Evolutionary conservation across 1,140 invertebrate species (phyloP), one percentile per base, ranked within the genome.

Genomic region (Panagrolaimus sp.): DNA sequence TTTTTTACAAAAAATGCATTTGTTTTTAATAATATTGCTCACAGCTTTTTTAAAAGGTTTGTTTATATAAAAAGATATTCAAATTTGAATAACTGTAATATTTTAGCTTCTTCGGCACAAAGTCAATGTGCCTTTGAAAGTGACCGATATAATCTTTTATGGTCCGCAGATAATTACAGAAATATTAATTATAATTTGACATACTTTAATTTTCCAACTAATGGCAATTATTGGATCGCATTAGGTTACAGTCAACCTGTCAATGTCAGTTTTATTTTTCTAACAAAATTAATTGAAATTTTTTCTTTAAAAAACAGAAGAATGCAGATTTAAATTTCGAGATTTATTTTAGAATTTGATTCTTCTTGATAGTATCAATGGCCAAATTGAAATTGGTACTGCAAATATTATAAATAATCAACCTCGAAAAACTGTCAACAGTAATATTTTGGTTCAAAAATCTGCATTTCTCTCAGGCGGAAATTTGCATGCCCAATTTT

Each of bases 181-280:
- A 47, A 44, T 26, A 21, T 65, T 17, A 44, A 65, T 21, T 65
- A 44, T 21, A 43, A 38, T 21, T 32, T 65, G 12, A 65, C 28
- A 12, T 65, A 44, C 21, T 24, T 21, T 24, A 47, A 26, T 7
- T 65, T 65, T 65, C 63, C 63, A 24, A 65, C 63, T 32, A 38
- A 58, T 21, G 17, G 17, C 12, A 58, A 58, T 24, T 58, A 58
- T 21, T 58, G 52, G 52, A 58, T 58, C 17, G 52, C 52, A 26
- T 58, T n/a, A n/a, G 28, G 52, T 28, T 58, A 58, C 28, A 28
- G 28, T 28, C 21, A 12, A n/a, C 28, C 28, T n/a, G 52, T 58
- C 12, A 58, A 28, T 58, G 32, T 38, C 2, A 4, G 32, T 38
- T 38, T 38, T 38, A 4, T 38, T 7, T n/a, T n/a, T n/a, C n/a